Conservation (phyloP, 2,888 invertebrate genomes). For the Acanthacorydalis orientalis region DNA sequence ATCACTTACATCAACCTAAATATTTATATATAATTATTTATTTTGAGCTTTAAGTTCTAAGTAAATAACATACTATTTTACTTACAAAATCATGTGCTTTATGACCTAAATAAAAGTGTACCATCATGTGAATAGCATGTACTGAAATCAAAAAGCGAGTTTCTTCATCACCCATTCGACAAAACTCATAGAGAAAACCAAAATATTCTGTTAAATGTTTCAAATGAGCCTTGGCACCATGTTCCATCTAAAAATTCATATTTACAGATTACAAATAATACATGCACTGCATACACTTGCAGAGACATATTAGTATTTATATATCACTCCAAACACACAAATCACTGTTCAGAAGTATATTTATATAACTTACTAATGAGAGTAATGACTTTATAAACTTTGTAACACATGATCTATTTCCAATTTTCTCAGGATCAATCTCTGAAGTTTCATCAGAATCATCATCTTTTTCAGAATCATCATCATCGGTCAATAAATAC, state of each 20-base stretch:
- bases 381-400: conserved; percentile 80
- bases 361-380: conserved; percentile 40
- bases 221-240: conserved; percentile 69
- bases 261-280: neutral
- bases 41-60: neutral
- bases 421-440: conserved; percentile 36
- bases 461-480: conserved; percentile 30
- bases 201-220: conserved; percentile 88
- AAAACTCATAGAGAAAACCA: conserved; percentile 80
- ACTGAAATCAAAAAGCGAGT: conserved; percentile 72
- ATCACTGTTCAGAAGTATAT: neutral
- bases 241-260: conserved; percentile 42
- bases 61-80: conserved; percentile 7
- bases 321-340: neutral
- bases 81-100: conserved; percentile 54
- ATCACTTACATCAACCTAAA: conserved; percentile 45
- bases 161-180: conserved; percentile 90
- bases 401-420: conserved; percentile 77
- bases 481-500: conserved; percentile 39
- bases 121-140: conserved; percentile 78
- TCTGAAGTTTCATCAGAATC: conserved; percentile 36
- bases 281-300: neutral
- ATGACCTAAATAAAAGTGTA: conserved; percentile 82
- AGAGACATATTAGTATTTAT: neutral
- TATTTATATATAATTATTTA: neutral